Evolutionary conservation across 2,888 invertebrate species (phyloP).

Genomic region (Lycocerus yunnanus): DNA sequence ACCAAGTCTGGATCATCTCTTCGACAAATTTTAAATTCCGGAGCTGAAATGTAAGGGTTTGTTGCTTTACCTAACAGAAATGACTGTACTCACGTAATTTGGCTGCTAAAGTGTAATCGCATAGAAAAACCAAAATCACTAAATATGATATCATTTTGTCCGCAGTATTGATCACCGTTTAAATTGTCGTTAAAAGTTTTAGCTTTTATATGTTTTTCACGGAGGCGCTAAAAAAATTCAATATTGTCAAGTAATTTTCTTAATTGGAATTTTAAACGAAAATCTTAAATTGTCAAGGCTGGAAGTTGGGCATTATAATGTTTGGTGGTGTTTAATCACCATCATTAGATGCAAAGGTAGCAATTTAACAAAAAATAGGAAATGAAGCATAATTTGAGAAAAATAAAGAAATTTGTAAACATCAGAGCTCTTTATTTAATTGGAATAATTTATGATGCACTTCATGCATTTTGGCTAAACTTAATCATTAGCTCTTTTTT

Average conservation of each 20-base stretch:
- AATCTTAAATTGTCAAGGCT: not conserved
- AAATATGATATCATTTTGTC: not conserved
- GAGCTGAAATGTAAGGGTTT: conserved; percentile 1
- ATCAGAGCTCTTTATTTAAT: not conserved
- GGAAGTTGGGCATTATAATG: not conserved
- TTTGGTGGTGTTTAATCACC: not conserved
- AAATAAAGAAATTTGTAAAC: not conserved
- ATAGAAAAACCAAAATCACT: not conserved
- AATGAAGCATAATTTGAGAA: not conserved
- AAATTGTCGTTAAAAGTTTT: not conserved
- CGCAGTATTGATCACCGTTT: not conserved
- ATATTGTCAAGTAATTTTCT: not conserved
- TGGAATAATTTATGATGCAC: not conserved
- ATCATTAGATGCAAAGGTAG: not conserved
- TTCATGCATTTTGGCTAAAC: no score
- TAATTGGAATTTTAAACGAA: not conserved
- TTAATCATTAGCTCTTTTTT: no score
- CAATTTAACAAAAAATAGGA: not conserved
- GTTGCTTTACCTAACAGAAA: not conserved
- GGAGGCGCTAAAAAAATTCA: not conserved
- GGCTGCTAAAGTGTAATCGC: not conserved
- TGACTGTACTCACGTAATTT: not conserved
- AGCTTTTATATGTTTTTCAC: not conserved
- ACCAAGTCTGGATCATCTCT: not conserved
- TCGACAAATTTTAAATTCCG: conserved; percentile 9